Percentiles rank a stretch among this genome's conserved stretches.
Conservation (phyloP, 2,113 vertebrate genomes). For the Platysternon megacephalum region DNA sequence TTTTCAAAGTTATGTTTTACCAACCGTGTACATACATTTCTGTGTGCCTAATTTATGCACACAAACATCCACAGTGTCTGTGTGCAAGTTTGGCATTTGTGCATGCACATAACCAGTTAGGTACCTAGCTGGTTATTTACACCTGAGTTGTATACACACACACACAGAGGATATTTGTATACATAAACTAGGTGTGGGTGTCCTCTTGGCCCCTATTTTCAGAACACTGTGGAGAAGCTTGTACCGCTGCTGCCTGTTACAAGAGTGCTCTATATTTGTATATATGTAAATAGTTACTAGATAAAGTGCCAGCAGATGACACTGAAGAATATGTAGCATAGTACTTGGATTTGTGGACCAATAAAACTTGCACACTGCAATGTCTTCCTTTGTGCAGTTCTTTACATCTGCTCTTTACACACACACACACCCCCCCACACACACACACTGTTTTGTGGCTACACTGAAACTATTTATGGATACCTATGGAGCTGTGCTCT, state of each 20-base stretch:
- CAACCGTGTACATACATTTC: neutral
- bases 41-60: neutral
- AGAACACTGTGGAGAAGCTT: accelerated
- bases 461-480: neutral
- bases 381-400: neutral
- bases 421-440: neutral
- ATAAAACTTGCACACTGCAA: neutral
- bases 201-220: neutral
- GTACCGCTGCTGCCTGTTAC: neutral
- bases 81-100: neutral
- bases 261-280: neutral
- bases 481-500: too few relatives aligned
- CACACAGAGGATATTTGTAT: accelerated
- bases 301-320: neutral
- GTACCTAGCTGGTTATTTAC: neutral
- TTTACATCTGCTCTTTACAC: neutral
- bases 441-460: neutral
- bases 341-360: neutral
- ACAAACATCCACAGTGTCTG: neutral
- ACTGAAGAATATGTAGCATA: neutral
- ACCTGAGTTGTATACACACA: neutral
- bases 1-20: neutral
- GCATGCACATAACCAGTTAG: neutral
- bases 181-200: accelerated
- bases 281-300: neutral